Percentiles rank a stretch among this genome's conserved stretches.
Evolutionary conservation across 2,888 invertebrate genomes (phyloP).

Genomic region (Dexiosoma caninum): DNA sequence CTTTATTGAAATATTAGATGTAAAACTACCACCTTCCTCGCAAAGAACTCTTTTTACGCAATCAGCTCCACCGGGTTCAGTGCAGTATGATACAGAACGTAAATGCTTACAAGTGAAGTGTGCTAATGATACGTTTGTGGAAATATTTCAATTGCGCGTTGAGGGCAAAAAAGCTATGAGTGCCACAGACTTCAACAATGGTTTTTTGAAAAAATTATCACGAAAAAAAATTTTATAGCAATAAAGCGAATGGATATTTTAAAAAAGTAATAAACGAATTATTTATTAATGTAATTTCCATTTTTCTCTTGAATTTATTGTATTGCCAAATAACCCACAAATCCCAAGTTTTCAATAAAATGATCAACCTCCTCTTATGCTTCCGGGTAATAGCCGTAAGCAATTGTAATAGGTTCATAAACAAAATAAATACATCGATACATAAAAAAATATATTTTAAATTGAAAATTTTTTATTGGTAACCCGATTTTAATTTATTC

Average conservation of each 20-base stretch:
- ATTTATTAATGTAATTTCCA: too few species aligned
- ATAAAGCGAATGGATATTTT: conserved; percentile 66
- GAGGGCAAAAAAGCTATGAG: conserved; percentile 85
- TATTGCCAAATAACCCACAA: too few species aligned
- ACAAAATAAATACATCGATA: too few species aligned
- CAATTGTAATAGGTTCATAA: too few species aligned
- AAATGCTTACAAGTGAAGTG: conserved; percentile 84
- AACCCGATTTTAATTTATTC: too few species aligned
- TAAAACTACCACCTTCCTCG: conserved; percentile 68
- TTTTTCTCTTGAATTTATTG: too few species aligned
- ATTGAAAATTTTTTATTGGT: too few species aligned
- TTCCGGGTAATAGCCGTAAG: too few species aligned
- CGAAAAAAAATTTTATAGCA: conserved; percentile 62
- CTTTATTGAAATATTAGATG: conserved; percentile 82
- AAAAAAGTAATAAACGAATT: too few species aligned
- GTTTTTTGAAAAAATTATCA: conserved; percentile 83
- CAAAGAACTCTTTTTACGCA: not conserved
- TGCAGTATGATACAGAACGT: conserved; percentile 80
- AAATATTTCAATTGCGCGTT: conserved; percentile 82
- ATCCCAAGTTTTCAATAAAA: too few species aligned
- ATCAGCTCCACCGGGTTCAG: conserved; percentile 79
- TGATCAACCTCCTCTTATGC: too few species aligned
- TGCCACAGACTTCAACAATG: conserved; percentile 91
- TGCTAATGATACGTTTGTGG: conserved; percentile 82
- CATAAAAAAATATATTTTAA: too few species aligned